Evolutionary conservation across 2,797 vertebrate species (phyloP).

Genomic region (Melanogrammus aeglefinus): DNA sequence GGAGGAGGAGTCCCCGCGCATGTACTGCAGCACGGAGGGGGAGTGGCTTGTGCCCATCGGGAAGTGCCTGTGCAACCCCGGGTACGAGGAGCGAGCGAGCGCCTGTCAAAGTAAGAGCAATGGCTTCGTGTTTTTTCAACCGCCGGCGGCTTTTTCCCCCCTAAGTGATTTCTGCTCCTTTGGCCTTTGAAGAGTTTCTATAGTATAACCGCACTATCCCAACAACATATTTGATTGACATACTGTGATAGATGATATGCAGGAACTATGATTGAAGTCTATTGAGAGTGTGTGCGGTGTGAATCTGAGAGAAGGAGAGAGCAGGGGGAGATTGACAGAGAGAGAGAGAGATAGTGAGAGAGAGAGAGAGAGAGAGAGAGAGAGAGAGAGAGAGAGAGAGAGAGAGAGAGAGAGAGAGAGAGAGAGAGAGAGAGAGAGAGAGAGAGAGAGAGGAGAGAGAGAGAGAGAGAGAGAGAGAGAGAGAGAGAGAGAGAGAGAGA

Average conservation of each 20-base stretch:
- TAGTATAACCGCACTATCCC: not conserved
- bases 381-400: too few relatives aligned
- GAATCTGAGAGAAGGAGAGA: too few relatives aligned
- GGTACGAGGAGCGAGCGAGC: slow-evolving; percentile 91
- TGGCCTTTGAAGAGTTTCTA: not conserved
- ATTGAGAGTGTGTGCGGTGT: too few relatives aligned
- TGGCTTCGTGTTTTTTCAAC: slow-evolving; percentile 2
- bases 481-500: too few relatives aligned
- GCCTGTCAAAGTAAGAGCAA: slow-evolving; percentile 89
- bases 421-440: too few relatives aligned
- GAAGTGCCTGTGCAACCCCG: slow-evolving; percentile 92
- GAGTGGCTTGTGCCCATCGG: slow-evolving; percentile 99
- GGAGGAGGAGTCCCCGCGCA: slow-evolving; percentile 93
- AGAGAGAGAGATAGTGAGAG: too few relatives aligned
- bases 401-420: too few relatives aligned
- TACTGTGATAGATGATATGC: not conserved
- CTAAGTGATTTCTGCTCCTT: not conserved
- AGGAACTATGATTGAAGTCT: too few relatives aligned
- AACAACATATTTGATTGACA: not conserved
- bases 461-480: too few relatives aligned
- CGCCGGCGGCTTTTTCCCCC: not conserved
- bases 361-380: too few relatives aligned
- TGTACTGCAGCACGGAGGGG: slow-evolving; percentile 98
- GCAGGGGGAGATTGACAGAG: too few relatives aligned
- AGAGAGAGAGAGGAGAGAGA: too few relatives aligned